Evolutionary conservation across 2,888 invertebrate species (phyloP).

Genomic region (Drosophila austrosaltans): DNA sequence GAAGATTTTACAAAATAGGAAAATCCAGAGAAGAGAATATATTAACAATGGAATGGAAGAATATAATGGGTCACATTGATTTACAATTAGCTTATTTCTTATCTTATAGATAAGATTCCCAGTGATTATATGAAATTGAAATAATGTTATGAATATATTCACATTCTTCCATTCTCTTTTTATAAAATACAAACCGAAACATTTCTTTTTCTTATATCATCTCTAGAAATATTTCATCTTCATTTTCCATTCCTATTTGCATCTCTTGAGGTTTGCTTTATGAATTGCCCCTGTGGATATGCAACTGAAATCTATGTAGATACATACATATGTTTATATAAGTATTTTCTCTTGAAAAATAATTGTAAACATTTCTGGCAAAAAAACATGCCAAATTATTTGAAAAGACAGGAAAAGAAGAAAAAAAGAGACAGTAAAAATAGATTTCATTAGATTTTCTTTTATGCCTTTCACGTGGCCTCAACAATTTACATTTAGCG

Average conservation of each 20-base stretch:
- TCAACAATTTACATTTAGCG: slow-evolving; percentile 11
- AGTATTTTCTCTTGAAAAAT: slow-evolving; percentile 32
- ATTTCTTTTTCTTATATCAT: not conserved
- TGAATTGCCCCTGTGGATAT: slow-evolving; percentile 38
- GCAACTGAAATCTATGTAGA: slow-evolving; percentile 27
- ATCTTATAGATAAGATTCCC: too few relatives aligned
- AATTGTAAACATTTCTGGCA: not conserved
- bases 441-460: slow-evolving; percentile 40
- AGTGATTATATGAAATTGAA: too few relatives aligned
- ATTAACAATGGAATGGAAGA: too few relatives aligned
- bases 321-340: not conserved
- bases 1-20: too few relatives aligned
- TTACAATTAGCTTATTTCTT: too few relatives aligned
- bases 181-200: not conserved
- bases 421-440: slow-evolving; percentile 6
- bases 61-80: too few relatives aligned
- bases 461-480: slow-evolving; percentile 30
- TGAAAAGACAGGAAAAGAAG: slow-evolving; percentile 19
- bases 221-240: not conserved
- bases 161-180: too few relatives aligned
- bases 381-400: not conserved
- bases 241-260: slow-evolving; percentile 32
- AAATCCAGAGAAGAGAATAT: too few relatives aligned
- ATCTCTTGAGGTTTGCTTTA: slow-evolving; percentile 61
- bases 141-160: too few relatives aligned